Conservation (phyloP, 2,113 vertebrate species). For the Notothenia coriiceps region DNA sequence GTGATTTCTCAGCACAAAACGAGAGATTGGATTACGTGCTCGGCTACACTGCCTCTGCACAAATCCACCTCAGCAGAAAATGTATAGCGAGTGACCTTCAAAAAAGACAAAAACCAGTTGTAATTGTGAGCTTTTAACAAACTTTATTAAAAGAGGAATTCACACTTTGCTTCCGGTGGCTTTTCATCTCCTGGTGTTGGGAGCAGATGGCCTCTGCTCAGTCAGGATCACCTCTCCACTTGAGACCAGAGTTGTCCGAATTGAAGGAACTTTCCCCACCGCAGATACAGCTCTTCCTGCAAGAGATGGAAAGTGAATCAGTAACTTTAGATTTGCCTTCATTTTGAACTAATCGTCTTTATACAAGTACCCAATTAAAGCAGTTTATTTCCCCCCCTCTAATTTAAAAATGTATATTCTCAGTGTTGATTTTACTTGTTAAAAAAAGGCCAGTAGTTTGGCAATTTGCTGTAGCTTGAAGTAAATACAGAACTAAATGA, state of each 20-base stretch:
- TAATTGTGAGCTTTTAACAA: slow-evolving; percentile 25
- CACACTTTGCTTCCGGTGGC: background rate
- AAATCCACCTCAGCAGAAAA: slow-evolving; percentile 15
- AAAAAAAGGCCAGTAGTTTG: background rate
- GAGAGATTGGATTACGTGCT: slow-evolving; percentile 12
- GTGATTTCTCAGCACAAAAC: slow-evolving; percentile 32
- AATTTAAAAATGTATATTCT: background rate
- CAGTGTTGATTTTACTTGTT: background rate
- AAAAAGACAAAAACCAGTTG: background rate
- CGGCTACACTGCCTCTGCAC: background rate
- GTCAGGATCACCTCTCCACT: slow-evolving; percentile 73
- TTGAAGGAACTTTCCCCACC: background rate
- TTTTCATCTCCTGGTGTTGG: slow-evolving; percentile 1
- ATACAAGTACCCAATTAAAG: too few species aligned
- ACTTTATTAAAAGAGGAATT: slow-evolving; percentile 62
- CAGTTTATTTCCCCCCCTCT: rapidly evolving
- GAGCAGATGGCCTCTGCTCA: background rate
- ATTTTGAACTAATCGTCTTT: too few species aligned
- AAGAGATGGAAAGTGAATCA: background rate
- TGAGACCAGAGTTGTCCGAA: slow-evolving; percentile 63
- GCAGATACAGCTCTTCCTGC: slow-evolving; percentile 63
- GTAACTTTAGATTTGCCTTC: background rate
- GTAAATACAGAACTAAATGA: too few species aligned
- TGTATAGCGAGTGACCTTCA: slow-evolving; percentile 28
- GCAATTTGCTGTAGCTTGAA: too few species aligned